phyloP scores from a whole-genome alignment of 2,113 vertebrate genomes.

The Acanthisitta chloris region DNA sequence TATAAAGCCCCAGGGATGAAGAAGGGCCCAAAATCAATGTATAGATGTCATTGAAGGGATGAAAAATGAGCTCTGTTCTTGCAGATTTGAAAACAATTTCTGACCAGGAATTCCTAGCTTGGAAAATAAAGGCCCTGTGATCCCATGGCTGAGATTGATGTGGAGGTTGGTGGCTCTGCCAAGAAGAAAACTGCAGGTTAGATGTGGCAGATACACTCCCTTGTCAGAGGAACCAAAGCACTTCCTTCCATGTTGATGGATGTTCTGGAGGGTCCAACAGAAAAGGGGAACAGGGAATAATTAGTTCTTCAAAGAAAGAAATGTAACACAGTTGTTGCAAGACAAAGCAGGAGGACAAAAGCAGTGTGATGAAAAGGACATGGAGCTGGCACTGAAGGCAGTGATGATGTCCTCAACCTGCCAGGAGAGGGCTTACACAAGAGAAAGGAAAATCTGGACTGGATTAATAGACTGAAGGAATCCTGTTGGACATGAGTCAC shows the following conservation, averaged over 20 bases:
- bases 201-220: neutral
- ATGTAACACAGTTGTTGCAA: rapidly evolving
- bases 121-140: neutral
- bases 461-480: neutral
- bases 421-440: neutral
- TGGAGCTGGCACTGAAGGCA: neutral
- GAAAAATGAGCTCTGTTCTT: neutral
- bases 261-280: neutral
- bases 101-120: neutral
- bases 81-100: neutral
- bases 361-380: neutral
- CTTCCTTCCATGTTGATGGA: neutral
- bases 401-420: neutral
- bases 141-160: neutral
- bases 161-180: neutral
- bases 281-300: neutral
- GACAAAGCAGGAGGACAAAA: neutral
- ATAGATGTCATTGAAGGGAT: neutral
- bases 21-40: neutral
- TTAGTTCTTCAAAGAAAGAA: neutral
- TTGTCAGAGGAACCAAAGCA: neutral
- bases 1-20: neutral
- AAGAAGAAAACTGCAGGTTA: neutral
- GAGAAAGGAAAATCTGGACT: neutral
- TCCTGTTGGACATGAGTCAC: neutral